Conservation (phyloP, 2,888 invertebrate genomes). For the Ochlodes sylvanus region DNA sequence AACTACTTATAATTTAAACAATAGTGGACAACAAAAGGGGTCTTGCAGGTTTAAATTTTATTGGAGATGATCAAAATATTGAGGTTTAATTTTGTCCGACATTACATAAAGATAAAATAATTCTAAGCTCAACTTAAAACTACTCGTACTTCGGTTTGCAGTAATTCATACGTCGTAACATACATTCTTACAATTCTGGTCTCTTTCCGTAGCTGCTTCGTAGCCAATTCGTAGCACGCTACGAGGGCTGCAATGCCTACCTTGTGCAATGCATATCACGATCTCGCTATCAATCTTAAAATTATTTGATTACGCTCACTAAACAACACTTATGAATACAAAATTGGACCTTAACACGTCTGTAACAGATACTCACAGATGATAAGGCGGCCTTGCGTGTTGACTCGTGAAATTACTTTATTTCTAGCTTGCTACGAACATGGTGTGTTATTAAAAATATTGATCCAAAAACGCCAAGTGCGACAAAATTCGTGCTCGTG, state of each 20-base stretch:
- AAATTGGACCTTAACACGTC: constrained; percentile 17
- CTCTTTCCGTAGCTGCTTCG: neutral
- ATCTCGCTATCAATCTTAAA: constrained; percentile 2
- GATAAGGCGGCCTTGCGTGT: constrained; percentile 40
- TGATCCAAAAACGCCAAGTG: constrained; percentile 9
- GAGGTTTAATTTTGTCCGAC: too few relatives aligned
- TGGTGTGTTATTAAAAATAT: constrained; percentile 29
- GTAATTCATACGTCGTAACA: too few relatives aligned
- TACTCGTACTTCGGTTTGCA: too few relatives aligned
- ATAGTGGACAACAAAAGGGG: too few relatives aligned
- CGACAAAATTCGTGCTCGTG: neutral
- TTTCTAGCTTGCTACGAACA: constrained; percentile 27
- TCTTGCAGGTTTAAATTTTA: too few relatives aligned
- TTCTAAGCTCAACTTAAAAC: too few relatives aligned
- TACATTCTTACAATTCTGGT: too few relatives aligned
- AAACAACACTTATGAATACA: constrained; percentile 7
- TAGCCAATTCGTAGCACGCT: constrained; percentile 12
- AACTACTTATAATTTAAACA: too few relatives aligned
- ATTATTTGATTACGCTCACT: constrained; percentile 10
- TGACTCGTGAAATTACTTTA: constrained; percentile 43
- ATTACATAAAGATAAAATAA: too few relatives aligned
- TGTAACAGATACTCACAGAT: constrained; percentile 20
- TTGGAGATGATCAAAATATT: too few relatives aligned
- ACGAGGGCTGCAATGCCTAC: neutral
- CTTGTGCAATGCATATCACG: constrained; percentile 16